phyloP scores from a whole-genome alignment of 2,888 invertebrate genomes.

The Flexamia atlantica region DNA sequence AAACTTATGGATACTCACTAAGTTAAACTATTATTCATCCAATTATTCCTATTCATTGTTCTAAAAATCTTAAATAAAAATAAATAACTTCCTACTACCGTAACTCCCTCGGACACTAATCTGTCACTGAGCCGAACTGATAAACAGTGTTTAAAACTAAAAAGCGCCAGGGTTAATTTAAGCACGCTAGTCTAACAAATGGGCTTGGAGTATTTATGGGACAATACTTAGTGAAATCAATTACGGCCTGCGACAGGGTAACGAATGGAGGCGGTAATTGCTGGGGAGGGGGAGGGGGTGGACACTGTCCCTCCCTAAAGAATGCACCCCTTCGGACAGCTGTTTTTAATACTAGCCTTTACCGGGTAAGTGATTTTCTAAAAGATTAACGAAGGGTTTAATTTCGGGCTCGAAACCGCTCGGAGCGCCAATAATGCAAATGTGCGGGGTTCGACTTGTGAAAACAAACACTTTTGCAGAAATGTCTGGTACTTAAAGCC shows the following conservation, averaged over 20 bases:
- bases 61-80: too few species aligned
- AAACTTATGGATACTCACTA: too few species aligned
- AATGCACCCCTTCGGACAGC: constrained; percentile 51
- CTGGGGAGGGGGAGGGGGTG: constrained; percentile 45
- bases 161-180: constrained; percentile 36
- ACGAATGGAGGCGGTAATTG: constrained; percentile 61
- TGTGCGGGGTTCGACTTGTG: constrained; percentile 42
- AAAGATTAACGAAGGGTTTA: constrained; percentile 57
- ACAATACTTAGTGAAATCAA: constrained; percentile 68
- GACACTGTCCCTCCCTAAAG: constrained; percentile 58
- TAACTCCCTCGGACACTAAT: too few species aligned
- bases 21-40: too few species aligned
- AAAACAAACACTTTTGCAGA: constrained; percentile 42
- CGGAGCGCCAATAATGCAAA: constrained; percentile 35
- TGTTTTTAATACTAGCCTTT: constrained; percentile 51
- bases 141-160: not conserved
- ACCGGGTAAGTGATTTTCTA: constrained; percentile 50
- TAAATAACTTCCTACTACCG: too few species aligned
- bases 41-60: too few species aligned
- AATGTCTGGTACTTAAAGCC: constrained; percentile 56
- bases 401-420: constrained; percentile 34
- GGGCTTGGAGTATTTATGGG: constrained; percentile 65
- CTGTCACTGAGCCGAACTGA: not conserved
- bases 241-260: constrained; percentile 62
- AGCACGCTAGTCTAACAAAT: constrained; percentile 31